A percentile compares a stretch with the other conserved stretches of the same genome.
Conservation (phyloP, 2,113 vertebrate species). For the Trochalopteron elliotii region DNA sequence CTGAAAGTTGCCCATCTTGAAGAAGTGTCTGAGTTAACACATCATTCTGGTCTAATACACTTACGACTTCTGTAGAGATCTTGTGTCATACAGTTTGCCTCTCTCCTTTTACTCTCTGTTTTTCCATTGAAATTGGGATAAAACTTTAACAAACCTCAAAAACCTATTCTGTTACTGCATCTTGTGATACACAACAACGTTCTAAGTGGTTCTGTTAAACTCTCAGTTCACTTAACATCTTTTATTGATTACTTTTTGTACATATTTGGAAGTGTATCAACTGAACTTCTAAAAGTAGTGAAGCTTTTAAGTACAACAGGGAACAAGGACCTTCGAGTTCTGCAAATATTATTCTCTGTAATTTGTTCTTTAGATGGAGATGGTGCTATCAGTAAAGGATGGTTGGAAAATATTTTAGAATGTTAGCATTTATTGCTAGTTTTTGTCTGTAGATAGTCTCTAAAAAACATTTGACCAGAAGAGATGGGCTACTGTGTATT, state of each 20-base stretch:
- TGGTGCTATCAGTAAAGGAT: not conserved
- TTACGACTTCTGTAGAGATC: not conserved
- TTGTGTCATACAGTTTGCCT: not conserved
- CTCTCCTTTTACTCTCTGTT: not conserved
- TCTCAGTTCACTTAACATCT: not conserved
- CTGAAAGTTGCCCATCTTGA: not conserved
- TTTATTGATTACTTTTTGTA: not conserved
- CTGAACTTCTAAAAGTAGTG: not conserved
- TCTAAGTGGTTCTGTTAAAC: not conserved
- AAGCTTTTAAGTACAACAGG: not conserved
- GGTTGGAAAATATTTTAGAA: not conserved
- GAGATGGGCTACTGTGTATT: fast-evolving
- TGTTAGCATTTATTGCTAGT: fast-evolving
- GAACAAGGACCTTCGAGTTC: not conserved
- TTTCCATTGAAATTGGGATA: not conserved
- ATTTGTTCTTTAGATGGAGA: not conserved
- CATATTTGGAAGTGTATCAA: not conserved
- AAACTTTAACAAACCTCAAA: not conserved
- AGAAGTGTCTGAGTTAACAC: not conserved
- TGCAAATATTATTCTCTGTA: not conserved
- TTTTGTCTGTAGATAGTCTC: not conserved
- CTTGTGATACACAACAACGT: not conserved
- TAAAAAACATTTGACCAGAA: not conserved
- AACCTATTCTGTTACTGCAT: not conserved
- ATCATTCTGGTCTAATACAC: not conserved